Conservation (phyloP, 2,888 invertebrate genomes). For the Harpalus rubripes region DNA sequence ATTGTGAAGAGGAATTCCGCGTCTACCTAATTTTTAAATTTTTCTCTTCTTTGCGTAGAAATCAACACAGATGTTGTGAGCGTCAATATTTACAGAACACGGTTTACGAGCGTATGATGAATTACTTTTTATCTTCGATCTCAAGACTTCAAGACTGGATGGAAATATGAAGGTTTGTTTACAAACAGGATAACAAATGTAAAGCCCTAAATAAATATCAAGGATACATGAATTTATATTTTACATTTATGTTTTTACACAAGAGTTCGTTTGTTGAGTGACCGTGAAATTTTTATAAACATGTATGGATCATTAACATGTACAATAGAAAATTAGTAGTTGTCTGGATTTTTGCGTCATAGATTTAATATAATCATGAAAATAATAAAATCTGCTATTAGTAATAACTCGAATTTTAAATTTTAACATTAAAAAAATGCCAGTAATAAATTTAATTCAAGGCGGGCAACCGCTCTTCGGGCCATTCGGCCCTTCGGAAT, state of each 20-base stretch:
- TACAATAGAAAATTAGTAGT: not conserved
- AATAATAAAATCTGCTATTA: too few relatives aligned
- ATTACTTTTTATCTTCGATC: conserved; percentile 25
- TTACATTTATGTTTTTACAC: not conserved
- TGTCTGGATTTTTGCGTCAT: not conserved
- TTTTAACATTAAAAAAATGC: too few relatives aligned
- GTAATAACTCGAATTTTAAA: too few relatives aligned
- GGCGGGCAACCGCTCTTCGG: too few relatives aligned
- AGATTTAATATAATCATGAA: not conserved
- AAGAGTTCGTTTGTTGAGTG: not conserved
- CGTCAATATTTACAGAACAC: conserved; percentile 32
- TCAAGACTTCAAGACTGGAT: conserved; percentile 1
- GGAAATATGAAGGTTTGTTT: conserved; percentile 11
- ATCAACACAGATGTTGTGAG: conserved; percentile 30
- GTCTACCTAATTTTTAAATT: not conserved
- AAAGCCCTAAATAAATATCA: not conserved
- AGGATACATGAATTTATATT: not conserved
- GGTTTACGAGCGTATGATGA: conserved; percentile 27
- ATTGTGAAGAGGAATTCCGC: not conserved
- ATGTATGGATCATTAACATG: not conserved
- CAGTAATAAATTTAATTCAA: too few relatives aligned
- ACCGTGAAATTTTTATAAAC: not conserved
- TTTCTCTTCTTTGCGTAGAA: conserved; percentile 20
- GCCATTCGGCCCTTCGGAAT: too few relatives aligned
- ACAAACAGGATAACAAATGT: not conserved